A percentile compares a stretch with the other conserved stretches of the same genome.
Evolutionary conservation across 92 coral and sea anemone genomes (phyloP).

Genomic region (Zoanthus sociatus): DNA sequence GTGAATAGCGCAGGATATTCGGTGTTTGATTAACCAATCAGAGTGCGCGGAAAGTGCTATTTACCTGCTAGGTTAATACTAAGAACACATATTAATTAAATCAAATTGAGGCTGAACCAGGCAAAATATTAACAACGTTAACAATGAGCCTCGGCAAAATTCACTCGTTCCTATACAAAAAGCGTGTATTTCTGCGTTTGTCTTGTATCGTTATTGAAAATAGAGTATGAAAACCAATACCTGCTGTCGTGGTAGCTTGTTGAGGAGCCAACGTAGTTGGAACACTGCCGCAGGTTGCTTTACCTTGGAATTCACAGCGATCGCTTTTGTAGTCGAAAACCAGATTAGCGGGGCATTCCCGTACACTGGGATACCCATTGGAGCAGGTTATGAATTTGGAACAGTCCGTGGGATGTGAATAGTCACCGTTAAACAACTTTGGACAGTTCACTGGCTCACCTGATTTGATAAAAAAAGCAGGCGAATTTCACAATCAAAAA

Average conservation of each 20-base stretch:
- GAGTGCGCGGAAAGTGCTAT: too few species aligned
- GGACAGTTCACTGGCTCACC: constrained; percentile 11
- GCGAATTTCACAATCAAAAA: neutral
- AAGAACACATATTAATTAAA: too few species aligned
- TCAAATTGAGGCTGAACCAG: too few species aligned
- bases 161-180: too few species aligned
- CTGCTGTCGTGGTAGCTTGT: neutral
- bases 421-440: constrained; percentile 15
- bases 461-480: neutral
- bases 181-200: too few species aligned
- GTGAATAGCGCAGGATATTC: too few species aligned
- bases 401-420: constrained; percentile 19
- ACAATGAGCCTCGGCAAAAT: too few species aligned
- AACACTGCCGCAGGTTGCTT: constrained; percentile 1
- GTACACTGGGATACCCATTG: neutral
- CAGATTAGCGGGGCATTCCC: neutral
- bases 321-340: constrained; percentile 1
- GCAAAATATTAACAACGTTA: too few species aligned
- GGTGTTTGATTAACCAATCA: too few species aligned
- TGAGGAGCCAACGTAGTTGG: neutral
- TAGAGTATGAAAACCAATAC: neutral
- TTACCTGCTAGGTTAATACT: too few species aligned
- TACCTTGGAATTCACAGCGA: neutral
- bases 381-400: constrained; percentile 13
- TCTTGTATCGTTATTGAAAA: too few species aligned